Percentiles rank a stretch among this genome's conserved stretches.
Conservation (phyloP, 2,113 vertebrate genomes). For the Dascyllus trimaculatus region DNA sequence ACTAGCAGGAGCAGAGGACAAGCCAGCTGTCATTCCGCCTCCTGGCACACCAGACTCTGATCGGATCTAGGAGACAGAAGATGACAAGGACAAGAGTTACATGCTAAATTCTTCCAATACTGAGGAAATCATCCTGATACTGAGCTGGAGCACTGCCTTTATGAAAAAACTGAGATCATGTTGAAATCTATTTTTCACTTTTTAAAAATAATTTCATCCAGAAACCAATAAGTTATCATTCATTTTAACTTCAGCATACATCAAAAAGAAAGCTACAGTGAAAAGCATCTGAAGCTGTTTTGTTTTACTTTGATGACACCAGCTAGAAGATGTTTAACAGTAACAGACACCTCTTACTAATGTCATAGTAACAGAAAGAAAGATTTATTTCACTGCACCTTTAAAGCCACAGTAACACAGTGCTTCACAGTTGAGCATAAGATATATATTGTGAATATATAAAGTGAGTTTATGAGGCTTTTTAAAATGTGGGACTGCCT, state of each 20-base stretch:
- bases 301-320: background rate
- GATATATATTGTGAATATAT: too few relatives aligned
- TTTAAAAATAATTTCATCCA: background rate
- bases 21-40: slow-evolving; percentile 94
- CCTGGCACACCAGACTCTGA: slow-evolving; percentile 93
- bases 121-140: slow-evolving; percentile 1
- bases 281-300: background rate
- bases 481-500: too few relatives aligned
- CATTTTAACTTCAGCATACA: background rate
- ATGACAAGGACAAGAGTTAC: background rate
- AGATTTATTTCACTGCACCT: too few relatives aligned
- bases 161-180: background rate
- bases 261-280: background rate
- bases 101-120: background rate
- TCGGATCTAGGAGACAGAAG: slow-evolving; percentile 90
- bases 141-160: background rate
- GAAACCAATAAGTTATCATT: background rate
- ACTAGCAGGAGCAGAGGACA: slow-evolving; percentile 92
- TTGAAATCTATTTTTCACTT: background rate
- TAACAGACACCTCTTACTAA: too few relatives aligned
- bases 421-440: too few relatives aligned
- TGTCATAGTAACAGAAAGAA: too few relatives aligned
- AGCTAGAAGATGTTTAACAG: background rate
- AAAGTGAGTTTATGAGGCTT: too few relatives aligned
- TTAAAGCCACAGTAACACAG: too few relatives aligned